Conservation (phyloP, 2,888 invertebrate genomes). For the Nemotelus pantherinus region DNA sequence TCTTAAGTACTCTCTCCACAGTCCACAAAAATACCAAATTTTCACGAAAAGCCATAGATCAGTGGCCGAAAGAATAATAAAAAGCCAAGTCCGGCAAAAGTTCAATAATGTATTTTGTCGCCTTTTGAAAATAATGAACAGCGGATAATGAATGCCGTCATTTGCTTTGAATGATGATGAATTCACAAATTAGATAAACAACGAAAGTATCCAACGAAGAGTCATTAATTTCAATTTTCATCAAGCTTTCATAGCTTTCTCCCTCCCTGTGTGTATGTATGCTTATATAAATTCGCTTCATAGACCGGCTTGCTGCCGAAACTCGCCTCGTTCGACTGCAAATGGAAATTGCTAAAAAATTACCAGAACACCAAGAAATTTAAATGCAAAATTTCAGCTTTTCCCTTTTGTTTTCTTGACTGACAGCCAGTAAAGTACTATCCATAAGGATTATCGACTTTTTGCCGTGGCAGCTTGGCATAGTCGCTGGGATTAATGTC, state of each 20-base stretch:
- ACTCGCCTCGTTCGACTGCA: background rate
- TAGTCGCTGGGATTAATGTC: conserved; percentile 26
- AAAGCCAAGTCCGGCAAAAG: background rate
- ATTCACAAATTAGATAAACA: conserved; percentile 39
- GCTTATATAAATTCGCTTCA: background rate
- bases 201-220: conserved; percentile 15
- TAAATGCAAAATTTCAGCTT: conserved; percentile 27
- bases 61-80: too few species aligned
- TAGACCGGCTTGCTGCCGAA: background rate
- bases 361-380: conserved; percentile 19
- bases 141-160: conserved; percentile 35
- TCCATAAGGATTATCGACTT: conserved; percentile 32
- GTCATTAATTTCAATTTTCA: conserved; percentile 44
- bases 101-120: conserved; percentile 34
- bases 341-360: conserved; percentile 28
- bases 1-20: too few species aligned
- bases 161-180: conserved; percentile 37
- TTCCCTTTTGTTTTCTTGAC: conserved; percentile 30
- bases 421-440: conserved; percentile 16
- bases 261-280: background rate
- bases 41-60: too few species aligned
- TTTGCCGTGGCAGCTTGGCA: background rate
- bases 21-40: too few species aligned
- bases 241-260: conserved; percentile 28
- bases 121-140: conserved; percentile 31